Evolutionary conservation across 2,113 vertebrate species (phyloP).

Genomic region (Antennarius striatus): DNA sequence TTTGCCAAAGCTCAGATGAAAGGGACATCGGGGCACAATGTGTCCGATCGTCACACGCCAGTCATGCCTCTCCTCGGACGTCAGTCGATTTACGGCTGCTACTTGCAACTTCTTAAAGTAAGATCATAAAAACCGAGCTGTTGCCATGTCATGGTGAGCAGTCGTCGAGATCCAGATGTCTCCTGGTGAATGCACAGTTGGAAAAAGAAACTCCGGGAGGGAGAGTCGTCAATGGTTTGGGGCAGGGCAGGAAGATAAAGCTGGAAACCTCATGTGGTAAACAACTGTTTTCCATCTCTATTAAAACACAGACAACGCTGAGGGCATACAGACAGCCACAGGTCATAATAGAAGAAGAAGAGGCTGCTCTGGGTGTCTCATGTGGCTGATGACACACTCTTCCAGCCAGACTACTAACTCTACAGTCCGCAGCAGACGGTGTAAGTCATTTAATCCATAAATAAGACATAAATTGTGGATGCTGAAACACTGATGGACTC

Average conservation of each 20-base stretch:
- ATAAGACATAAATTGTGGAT: slow-evolving; percentile 26
- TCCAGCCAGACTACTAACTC: slow-evolving; percentile 27
- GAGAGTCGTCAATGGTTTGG: not conserved
- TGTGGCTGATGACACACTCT: slow-evolving; percentile 56
- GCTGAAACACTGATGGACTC: slow-evolving; percentile 7
- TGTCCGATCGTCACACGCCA: slow-evolving; percentile 21
- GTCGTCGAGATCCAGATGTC: slow-evolving; percentile 66
- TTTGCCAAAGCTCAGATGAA: slow-evolving; percentile 27
- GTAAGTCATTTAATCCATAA: slow-evolving; percentile 27
- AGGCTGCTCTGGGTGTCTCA: slow-evolving; percentile 29
- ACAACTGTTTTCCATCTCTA: slow-evolving; percentile 21
- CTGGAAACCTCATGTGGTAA: slow-evolving; percentile 28
- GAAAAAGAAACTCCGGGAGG: slow-evolving; percentile 5
- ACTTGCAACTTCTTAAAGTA: slow-evolving; percentile 59
- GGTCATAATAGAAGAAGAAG: slow-evolving; percentile 22
- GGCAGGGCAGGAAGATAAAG: slow-evolving; percentile 8
- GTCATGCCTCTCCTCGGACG: slow-evolving; percentile 26
- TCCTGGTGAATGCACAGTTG: slow-evolving; percentile 36
- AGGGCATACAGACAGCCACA: slow-evolving; percentile 58
- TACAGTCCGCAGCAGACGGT: slow-evolving; percentile 38
- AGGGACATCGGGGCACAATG: slow-evolving; percentile 23
- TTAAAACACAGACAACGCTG: slow-evolving; percentile 24
- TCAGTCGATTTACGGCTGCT: slow-evolving; percentile 48
- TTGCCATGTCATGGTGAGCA: slow-evolving; percentile 47
- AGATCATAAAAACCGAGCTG: slow-evolving; percentile 50